Percentiles rank a stretch among this genome's conserved stretches.
phyloP scores from a whole-genome alignment of 2,797 vertebrate genomes.

The Acrossocheilus wenchowensis region DNA sequence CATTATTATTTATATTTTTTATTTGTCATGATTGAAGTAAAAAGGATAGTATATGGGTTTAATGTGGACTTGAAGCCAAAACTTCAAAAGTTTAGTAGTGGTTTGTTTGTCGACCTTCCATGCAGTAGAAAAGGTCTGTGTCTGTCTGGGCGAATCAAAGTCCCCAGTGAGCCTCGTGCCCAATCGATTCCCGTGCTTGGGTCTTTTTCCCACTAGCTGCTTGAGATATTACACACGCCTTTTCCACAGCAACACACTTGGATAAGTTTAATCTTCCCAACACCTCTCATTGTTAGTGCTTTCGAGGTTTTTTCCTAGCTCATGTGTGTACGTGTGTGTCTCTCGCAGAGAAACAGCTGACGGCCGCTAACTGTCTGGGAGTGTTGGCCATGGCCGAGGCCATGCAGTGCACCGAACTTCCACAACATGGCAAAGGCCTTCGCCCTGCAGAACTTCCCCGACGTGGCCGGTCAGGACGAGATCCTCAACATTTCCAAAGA shows the following conservation, averaged over 20 bases:
- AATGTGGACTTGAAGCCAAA: neutral
- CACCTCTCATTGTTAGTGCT: slow-evolving; percentile 43
- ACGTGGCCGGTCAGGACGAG: slow-evolving; percentile 93
- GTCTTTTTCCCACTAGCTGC: slow-evolving; percentile 57
- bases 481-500: slow-evolving; percentile 95
- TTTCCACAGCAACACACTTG: slow-evolving; percentile 35
- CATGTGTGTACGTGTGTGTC: slow-evolving; percentile 3
- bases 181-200: slow-evolving; percentile 48
- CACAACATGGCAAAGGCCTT: slow-evolving; percentile 99
- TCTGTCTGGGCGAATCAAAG: slow-evolving; percentile 53
- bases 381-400: slow-evolving; percentile 98
- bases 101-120: slow-evolving; percentile 53
- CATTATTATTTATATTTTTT: neutral
- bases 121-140: slow-evolving; percentile 45
- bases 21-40: neutral
- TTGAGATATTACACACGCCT: slow-evolving; percentile 50
- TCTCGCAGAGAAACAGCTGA: slow-evolving; percentile 92
- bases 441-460: slow-evolving; percentile 96
- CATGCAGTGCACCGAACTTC: slow-evolving; percentile 95
- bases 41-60: neutral
- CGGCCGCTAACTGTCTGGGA: slow-evolving; percentile 95
- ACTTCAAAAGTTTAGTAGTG: neutral
- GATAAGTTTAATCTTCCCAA: slow-evolving; percentile 59
- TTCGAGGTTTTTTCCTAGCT: slow-evolving; percentile 30
- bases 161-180: slow-evolving; percentile 43